Evolutionary conservation across 2,797 vertebrate species (phyloP).

Genomic region (Aratinga solstitialis): DNA sequence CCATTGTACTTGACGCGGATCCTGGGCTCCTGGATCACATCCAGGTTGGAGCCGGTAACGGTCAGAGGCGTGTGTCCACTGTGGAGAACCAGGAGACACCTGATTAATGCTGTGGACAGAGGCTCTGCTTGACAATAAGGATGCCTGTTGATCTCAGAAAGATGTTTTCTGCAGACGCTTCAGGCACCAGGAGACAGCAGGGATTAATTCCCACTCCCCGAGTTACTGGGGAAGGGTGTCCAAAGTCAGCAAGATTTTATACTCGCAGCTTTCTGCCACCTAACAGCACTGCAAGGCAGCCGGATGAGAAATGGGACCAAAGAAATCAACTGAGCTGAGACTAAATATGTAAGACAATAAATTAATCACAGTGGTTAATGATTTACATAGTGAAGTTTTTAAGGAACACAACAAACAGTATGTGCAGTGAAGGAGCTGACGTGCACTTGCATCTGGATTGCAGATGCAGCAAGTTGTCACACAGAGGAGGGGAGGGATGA

Average conservation of each 20-base stretch:
- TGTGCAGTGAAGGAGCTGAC: not conserved
- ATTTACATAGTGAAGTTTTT: not conserved
- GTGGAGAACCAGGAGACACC: conserved; percentile 27
- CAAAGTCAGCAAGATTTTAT: not conserved
- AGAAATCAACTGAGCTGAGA: not conserved
- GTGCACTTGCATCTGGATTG: not conserved
- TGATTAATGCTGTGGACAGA: not conserved
- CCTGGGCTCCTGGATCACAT: conserved; percentile 95
- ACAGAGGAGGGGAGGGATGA: not conserved
- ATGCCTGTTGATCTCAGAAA: not conserved
- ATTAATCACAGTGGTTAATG: conserved; percentile 27
- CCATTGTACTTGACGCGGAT: conserved; percentile 92
- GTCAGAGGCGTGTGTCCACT: conserved; percentile 94
- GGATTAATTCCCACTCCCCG: not conserved
- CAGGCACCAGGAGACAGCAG: not conserved
- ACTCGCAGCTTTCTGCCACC: not conserved
- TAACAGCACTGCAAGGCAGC: not conserved
- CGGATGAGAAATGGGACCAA: not conserved
- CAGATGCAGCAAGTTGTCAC: not conserved
- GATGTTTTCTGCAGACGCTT: not conserved
- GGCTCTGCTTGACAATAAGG: not conserved
- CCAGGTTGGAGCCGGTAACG: conserved; percentile 93
- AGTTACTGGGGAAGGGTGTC: not conserved
- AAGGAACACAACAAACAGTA: not conserved
- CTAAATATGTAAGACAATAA: conserved; percentile 8